These are phyloP conservation scores for Germaria angustata DNA, from an alignment of 2,888 invertebrate species.

Conservation along the genomic window DNA sequence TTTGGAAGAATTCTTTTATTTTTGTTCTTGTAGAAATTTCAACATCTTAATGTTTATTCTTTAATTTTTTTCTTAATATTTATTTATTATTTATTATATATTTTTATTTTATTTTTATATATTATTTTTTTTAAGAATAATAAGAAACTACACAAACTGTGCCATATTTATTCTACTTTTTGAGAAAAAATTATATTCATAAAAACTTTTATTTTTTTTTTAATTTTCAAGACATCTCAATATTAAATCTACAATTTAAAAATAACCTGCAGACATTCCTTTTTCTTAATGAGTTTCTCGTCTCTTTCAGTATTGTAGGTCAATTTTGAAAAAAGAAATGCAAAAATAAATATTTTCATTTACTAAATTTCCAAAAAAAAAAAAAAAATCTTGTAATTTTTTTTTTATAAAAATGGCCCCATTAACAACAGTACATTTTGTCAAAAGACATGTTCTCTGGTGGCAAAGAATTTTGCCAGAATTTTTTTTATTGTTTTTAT, in stretches of 20 bases:
- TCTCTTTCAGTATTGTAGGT: conserved; percentile 15
- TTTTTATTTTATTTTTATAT: too few species aligned
- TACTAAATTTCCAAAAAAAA: neutral
- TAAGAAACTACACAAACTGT: neutral
- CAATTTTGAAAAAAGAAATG: neutral
- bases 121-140: too few species aligned
- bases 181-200: neutral
- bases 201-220: conserved; percentile 31
- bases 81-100: too few species aligned
- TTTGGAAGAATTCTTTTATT: neutral
- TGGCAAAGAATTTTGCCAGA: conserved; percentile 25
- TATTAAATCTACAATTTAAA: conserved; percentile 10
- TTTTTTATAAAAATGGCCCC: neutral
- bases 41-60: too few species aligned
- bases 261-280: neutral
- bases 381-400: neutral
- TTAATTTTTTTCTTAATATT: too few species aligned
- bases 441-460: conserved; percentile 37
- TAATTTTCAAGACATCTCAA: neutral
- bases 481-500: conserved; percentile 21
- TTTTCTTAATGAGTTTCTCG: neutral
- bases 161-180: neutral
- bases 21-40: neutral
- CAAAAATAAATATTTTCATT: conserved; percentile 17
- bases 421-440: conserved; percentile 8